These are phyloP conservation scores for Periophthalmodon schlosseri DNA, from an alignment of 2,113 vertebrate species.

Conservation along the genomic window DNA sequence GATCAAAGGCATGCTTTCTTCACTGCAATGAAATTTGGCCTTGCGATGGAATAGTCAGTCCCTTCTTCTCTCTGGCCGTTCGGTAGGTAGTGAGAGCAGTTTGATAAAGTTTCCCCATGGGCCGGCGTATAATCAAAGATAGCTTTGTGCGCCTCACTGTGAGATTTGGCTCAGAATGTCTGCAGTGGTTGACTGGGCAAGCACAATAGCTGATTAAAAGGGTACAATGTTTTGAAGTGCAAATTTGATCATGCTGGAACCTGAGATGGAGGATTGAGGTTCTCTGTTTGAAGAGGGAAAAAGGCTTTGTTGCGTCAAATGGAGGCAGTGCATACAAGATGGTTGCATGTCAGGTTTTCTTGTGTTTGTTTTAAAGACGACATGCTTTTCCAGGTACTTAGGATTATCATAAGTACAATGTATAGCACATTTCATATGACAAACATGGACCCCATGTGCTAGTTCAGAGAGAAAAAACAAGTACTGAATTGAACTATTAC, in stretches of 20 bases:
- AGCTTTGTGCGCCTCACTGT: conserved; percentile 80
- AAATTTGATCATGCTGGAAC: conserved; percentile 80
- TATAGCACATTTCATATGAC: too few relatives aligned
- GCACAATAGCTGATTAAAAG: conserved; percentile 84
- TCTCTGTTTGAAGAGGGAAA: conserved; percentile 71
- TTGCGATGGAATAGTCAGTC: conserved; percentile 63
- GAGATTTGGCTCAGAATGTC: conserved; percentile 74
- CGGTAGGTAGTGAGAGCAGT: conserved; percentile 59
- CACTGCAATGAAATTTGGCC: conserved; percentile 55
- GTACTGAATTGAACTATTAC: too few relatives aligned
- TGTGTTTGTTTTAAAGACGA: conserved; percentile 12
- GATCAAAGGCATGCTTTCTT: conserved; percentile 68
- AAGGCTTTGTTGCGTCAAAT: conserved; percentile 50
- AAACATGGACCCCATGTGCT: too few relatives aligned
- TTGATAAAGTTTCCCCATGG: conserved; percentile 79
- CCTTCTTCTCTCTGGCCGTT: conserved; percentile 76
- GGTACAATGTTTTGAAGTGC: conserved; percentile 83
- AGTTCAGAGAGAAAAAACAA: too few relatives aligned
- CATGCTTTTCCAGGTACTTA: too few relatives aligned
- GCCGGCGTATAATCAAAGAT: conserved; percentile 78
- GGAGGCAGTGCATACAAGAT: conserved; percentile 26
- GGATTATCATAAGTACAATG: too few relatives aligned
- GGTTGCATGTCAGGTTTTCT: conserved; percentile 7
- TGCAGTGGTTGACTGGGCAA: conserved; percentile 76
- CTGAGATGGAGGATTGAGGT: conserved; percentile 68